Evolutionary conservation across 2,888 invertebrate species (phyloP), one percentile per base, ranked within the genome.

Genomic region (Carabus problematicus): DNA sequence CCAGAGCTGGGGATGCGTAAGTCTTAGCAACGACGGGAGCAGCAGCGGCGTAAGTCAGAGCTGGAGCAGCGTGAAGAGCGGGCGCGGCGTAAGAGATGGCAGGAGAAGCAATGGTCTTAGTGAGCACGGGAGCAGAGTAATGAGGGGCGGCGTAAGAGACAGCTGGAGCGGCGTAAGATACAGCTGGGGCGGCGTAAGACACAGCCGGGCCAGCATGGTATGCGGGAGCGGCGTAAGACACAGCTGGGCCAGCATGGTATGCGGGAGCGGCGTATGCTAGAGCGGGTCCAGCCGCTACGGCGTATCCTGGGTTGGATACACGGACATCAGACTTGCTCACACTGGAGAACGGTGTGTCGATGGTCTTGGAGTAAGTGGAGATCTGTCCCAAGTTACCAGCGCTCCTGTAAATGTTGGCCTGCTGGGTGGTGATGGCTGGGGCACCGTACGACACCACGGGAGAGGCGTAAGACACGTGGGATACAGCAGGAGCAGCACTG

Each of bases 311-410:
- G 80, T 87, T 88, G 81, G 85, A 87, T 42, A 89, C 86, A 11
- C 89, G 85, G 47, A 88, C 84, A 75, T 89, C 88, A 9, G 87
- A 82, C 76, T 88, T 89, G 75, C 87, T 86, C 59, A 87, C 87
- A 76, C 86, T 88, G 54, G 88, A 88, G 83, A 85, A 89, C 7
- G 89, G 89, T 7, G 89, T 89, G 77, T 88, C 86, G 72, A 89
- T 84, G 64, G 87, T 85, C 78, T 89, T 89, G 11, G 86, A 83
- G 79, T 86, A 87, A 55, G 88, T 87, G 8, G 89, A 87, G 70
- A 87, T 82, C 84, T 85, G 85, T 72, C 88, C 88, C 72, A 89
- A 81, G 77, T 89, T 89, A 73, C 87, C 89, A 49, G 84, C 85
- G 43, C 85, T 84, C 71, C 87, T 82, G 70, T 85, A 76, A 72